phyloP scores from a whole-genome alignment of 2,888 invertebrate species.

The Macropis europaea region DNA sequence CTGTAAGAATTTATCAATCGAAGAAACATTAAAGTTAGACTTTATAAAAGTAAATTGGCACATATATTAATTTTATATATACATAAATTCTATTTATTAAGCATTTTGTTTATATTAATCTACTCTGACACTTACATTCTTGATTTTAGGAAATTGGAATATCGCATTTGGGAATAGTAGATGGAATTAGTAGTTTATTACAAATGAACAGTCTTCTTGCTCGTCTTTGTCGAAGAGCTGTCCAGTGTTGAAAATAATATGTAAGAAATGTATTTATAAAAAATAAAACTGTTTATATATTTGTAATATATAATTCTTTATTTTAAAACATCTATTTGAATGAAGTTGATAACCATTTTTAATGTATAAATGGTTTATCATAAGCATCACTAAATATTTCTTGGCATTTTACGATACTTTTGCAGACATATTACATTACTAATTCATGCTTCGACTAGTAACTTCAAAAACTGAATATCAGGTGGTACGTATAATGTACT shows the following conservation, averaged over 20 bases:
- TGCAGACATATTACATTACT: too few relatives aligned
- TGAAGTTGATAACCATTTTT: background rate
- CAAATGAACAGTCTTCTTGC: conserved; percentile 96
- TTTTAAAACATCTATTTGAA: background rate
- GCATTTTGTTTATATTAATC: background rate
- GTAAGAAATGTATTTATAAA: conserved; percentile 12
- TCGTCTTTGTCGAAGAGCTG: conserved; percentile 85
- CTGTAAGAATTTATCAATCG: conserved; percentile 90
- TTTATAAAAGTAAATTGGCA: conserved; percentile 87
- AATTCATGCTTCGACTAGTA: conserved; percentile 28
- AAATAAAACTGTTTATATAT: conserved; percentile 65
- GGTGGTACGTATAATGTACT: background rate
- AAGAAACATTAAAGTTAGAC: conserved; percentile 90
- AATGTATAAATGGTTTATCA: background rate
- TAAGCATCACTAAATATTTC: background rate
- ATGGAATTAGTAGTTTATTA: conserved; percentile 92
- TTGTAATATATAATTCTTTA: conserved; percentile 33
- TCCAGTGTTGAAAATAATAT: conserved; percentile 21
- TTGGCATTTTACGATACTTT: too few relatives aligned
- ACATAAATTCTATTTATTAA: background rate
- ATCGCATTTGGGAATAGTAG: conserved; percentile 94
- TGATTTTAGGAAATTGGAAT: conserved; percentile 90
- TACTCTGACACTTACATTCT: conserved; percentile 9
- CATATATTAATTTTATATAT: too few relatives aligned
- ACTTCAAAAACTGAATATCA: conserved; percentile 10